Base-by-base conservation (phyloP, 2,113 vertebrate genomes). In the Petrocephalus microphthalmus region DNA sequence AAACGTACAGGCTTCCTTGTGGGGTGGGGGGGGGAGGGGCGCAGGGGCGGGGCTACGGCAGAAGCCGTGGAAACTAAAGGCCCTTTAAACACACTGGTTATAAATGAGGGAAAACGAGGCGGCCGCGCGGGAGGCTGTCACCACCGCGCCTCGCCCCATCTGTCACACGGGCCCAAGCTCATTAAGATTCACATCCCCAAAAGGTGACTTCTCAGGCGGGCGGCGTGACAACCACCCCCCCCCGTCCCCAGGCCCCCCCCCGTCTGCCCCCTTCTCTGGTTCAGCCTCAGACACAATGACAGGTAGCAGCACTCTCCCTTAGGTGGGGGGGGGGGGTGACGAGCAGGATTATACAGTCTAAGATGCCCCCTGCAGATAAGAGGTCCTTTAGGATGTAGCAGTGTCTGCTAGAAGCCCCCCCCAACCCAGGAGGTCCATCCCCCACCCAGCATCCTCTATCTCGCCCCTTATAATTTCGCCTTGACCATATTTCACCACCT, bases 181-280 rank as follows among this genome's bases (percentile, higher is more conserved):
- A 95, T 96, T 96, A 95, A 94, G 94, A 96, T 96, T 96, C 95
- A 95, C 94, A 94, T 95, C 94, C 94, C 92, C 87, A 90, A 95
- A 95, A 95, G 94, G 95, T 95, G 95, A 96, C 94, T 95, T 94
- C 93, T 94, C 94, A 93, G 93, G 94, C 89, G 92, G 94, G 95
- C 89, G 89, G 56, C 2, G 90, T 93, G 92, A 92, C 92, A 92
- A 91, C 90, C 87, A 81, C 60, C 54, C 53, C 92, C 94, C 91
- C 49, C n/a, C n/a, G n/a, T n/a, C n/a, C 56, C 93, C 85, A 54
- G 90, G 78, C 45, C 52, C 93, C 94, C 91, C 91, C 47, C 56
- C 93, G 84, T 47, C 90, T 71, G 22, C 49, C 93, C 94, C 90
- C 88, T 52, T 87, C 91, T 84, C 84, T 82, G 87, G 89, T 89